Percentiles rank a stretch among this genome's conserved stretches.
These are phyloP conservation scores for Xiphophorus birchmanni DNA, from an alignment of 2,797 vertebrate species.

Conservation along the genomic window DNA sequence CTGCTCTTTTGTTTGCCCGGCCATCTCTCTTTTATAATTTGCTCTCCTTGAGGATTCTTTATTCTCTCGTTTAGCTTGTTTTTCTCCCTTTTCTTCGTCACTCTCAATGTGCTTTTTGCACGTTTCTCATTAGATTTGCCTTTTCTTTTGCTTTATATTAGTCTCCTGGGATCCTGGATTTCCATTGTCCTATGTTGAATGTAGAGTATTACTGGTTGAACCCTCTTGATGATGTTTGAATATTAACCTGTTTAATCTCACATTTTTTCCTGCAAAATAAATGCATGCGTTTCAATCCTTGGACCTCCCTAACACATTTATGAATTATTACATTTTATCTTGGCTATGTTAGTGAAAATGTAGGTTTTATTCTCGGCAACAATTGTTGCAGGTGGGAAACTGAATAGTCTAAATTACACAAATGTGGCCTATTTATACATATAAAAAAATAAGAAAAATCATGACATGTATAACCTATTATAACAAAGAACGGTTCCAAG, in stretches of 20 bases:
- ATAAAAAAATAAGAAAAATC: no score
- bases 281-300: no score
- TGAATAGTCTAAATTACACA: no score
- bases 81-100: background rate
- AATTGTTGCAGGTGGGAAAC: no score
- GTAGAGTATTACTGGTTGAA: slow-evolving; percentile 34
- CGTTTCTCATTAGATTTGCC: slow-evolving; percentile 22
- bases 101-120: slow-evolving; percentile 14
- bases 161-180: slow-evolving; percentile 28
- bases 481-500: no score
- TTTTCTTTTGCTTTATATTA: slow-evolving; percentile 31
- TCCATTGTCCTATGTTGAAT: slow-evolving; percentile 33
- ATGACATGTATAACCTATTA: no score
- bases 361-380: no score
- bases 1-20: slow-evolving; percentile 22
- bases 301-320: no score
- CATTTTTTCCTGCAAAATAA: no score
- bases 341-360: no score
- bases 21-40: slow-evolving; percentile 3
- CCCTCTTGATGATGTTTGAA: slow-evolving; percentile 40
- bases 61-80: background rate
- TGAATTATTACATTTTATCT: no score
- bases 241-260: slow-evolving; percentile 24
- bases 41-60: slow-evolving; percentile 11
- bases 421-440: no score